A percentile compares a stretch with the other conserved stretches of the same genome.
Evolutionary conservation across 35 echinoderm and acorn worm genomes (phyloP).

Genomic region (Lytechinus pictus): DNA sequence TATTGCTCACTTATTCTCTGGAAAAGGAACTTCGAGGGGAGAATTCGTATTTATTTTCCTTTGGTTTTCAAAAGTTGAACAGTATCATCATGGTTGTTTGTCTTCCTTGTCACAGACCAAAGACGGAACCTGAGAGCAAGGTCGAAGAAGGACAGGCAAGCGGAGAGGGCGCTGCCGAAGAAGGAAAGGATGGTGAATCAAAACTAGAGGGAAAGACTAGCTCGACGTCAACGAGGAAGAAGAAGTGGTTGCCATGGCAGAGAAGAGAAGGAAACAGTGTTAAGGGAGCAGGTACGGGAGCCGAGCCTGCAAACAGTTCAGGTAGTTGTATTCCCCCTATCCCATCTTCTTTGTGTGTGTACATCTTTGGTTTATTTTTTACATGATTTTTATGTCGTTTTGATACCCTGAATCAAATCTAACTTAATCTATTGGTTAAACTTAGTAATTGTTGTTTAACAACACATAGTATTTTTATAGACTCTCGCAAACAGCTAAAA

Average conservation of each 20-base stretch:
- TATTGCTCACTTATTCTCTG: neutral
- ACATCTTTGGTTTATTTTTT: too few species aligned
- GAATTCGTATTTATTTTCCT: neutral
- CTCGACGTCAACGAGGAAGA: slow-evolving; percentile 50
- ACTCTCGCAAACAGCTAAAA: too few species aligned
- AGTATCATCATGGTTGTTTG: slow-evolving; percentile 3
- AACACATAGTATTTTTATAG: too few species aligned
- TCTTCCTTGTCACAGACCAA: neutral
- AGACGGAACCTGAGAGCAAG: slow-evolving; percentile 31
- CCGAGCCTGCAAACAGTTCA: slow-evolving; percentile 11
- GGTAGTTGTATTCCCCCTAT: slow-evolving; percentile 5
- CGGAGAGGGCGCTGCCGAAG: slow-evolving; percentile 35
- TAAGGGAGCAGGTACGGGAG: neutral
- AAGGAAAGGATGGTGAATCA: slow-evolving; percentile 19
- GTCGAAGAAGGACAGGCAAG: slow-evolving; percentile 25
- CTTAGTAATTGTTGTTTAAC: too few species aligned
- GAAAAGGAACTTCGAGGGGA: neutral
- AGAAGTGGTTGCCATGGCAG: slow-evolving; percentile 53
- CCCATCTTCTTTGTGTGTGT: neutral
- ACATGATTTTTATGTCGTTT: too few species aligned
- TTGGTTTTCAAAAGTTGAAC: neutral
- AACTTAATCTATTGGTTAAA: too few species aligned
- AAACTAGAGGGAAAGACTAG: slow-evolving; percentile 19
- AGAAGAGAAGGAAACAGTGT: slow-evolving; percentile 42
- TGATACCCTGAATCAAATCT: too few species aligned